phyloP scores from a whole-genome alignment of 2,797 vertebrate species.

The Fundulus diaphanus region DNA sequence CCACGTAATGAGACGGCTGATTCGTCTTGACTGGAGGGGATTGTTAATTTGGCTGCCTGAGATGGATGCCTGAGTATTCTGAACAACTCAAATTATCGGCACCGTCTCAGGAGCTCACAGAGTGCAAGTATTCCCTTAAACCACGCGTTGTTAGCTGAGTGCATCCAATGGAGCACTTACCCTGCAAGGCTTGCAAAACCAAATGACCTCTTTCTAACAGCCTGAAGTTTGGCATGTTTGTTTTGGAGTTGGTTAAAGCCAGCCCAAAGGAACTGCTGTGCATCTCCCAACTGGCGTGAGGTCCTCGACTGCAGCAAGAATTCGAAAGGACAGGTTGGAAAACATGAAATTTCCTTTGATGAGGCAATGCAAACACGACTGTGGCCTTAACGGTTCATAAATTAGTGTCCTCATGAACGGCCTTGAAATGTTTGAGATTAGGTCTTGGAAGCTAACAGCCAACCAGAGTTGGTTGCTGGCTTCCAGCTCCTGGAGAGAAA shows the following conservation, averaged over 20 bases:
- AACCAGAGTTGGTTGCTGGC: background rate
- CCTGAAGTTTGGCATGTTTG: background rate
- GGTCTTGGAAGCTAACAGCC: background rate
- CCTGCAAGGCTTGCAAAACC: background rate
- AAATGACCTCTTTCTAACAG: background rate
- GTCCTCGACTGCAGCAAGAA: background rate
- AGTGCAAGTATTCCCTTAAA: slow-evolving; percentile 40
- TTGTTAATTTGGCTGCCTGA: slow-evolving; percentile 37
- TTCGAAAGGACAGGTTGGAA: background rate
- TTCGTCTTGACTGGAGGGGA: slow-evolving; percentile 40
- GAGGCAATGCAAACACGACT: background rate
- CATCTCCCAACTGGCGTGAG: background rate
- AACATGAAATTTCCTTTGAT: background rate
- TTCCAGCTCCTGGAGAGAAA: background rate
- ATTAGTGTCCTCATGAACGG: background rate
- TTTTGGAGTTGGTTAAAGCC: background rate
- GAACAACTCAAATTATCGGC: slow-evolving; percentile 33
- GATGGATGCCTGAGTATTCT: slow-evolving; percentile 13
- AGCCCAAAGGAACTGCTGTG: background rate
- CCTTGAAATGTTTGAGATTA: background rate
- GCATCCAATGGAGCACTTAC: background rate
- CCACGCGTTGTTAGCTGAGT: slow-evolving; percentile 39
- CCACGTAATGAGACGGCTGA: slow-evolving; percentile 47
- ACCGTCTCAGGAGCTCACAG: slow-evolving; percentile 39
- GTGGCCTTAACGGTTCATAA: background rate